Evolutionary conservation across 2,888 invertebrate species (phyloP), one percentile per base, ranked within the genome.

Genomic region (Agrenia bidenticulata): DNA sequence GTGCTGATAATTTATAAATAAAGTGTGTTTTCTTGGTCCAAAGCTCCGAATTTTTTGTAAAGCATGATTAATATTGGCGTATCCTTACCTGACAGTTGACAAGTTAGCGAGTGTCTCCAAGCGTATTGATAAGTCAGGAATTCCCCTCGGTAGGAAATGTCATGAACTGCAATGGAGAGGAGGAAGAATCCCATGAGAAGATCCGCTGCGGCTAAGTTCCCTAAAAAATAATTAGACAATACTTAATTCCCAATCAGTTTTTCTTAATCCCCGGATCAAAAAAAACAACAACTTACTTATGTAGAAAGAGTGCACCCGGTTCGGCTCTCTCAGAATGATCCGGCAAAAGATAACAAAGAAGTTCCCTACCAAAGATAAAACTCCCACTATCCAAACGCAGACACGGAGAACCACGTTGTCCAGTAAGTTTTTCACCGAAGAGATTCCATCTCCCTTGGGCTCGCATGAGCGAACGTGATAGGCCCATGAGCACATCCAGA

Each of bases 131-230:
- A 80, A 13, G 80, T 78, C 27, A 86, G 81, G 74, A 86, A 86
- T 45, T 82, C 79, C 1, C 84, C 85, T 49, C 86, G 80, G 76
- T 81, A 81, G 41, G 78, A 76, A 39, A 79, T 77, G 77, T 86
- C 86, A 19, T 83, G 83, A 37, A 80, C 79, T 5, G 85, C 86
- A 64, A 86, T 85, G 45, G 83, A 79, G 64, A 86, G 81, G 58
- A 86, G 79, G 77, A 86, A 86, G 37, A 85, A 78, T 24, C 86
- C 85, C 86, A 87, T 86, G 26, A 86, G 78, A 5, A 87, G 80
- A 77, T 86, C 86, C 26, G 86, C 85, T 57, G 84, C 79, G 1
- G 85, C 84, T 71, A 87, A 79, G 76, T 86, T 86, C 71, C 84
- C n/a, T n/a, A n/a, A n/a, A 82, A 68, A n/a, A n/a, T n/a, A n/a